Evolutionary conservation across 2,888 invertebrate species (phyloP), one percentile per base, ranked within the genome.

Genomic region (Sialis fuliginosa): DNA sequence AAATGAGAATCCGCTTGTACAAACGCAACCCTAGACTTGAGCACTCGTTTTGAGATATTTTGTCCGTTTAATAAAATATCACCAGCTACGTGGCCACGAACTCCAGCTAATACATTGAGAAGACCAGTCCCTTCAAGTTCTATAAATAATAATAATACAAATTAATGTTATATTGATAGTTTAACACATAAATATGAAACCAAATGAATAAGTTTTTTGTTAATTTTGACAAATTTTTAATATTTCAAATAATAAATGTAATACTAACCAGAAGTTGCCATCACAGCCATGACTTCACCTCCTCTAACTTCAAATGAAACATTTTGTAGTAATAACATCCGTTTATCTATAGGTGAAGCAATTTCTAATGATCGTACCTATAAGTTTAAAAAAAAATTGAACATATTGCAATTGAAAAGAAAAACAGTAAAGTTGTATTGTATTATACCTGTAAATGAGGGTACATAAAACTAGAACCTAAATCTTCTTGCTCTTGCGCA

Each of bases 61-160:
- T 89, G 84, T 0, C 93, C 93, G 62, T 93, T 93, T 9, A 93
- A 69, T 13, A 90, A 69, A 55, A 93, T 79, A 57, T 88, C 87
- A 1, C 91, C 91, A 1, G 77, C 61, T 62, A 62, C 55, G 52
- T 63, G 61, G 52, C 58, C 72, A 45, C 75, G 70, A 42, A 77
- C 69, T 8, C 90, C 89, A n/a, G 89, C 81, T 48, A 93, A 65
- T 1, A 87, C 80, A 57, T 91, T 85, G 46, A 92, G 68, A n/a
- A 95, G 67, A 0, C 83, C 80, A 1, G 86, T 85, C 8, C 91
- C 89, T 63, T 93, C 92, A 39, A 75, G 74, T 55, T 87, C 89
- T 51, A 55, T 32, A 55, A 54, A 42, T 41, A 45, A 44, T 43
- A n/a, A 42, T 22, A 52, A 31, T 39, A 44, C 6, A 45, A 42